Evolutionary conservation across 2,797 vertebrate genomes (phyloP).

Genomic region (Pseudopleuronectes americanus): DNA sequence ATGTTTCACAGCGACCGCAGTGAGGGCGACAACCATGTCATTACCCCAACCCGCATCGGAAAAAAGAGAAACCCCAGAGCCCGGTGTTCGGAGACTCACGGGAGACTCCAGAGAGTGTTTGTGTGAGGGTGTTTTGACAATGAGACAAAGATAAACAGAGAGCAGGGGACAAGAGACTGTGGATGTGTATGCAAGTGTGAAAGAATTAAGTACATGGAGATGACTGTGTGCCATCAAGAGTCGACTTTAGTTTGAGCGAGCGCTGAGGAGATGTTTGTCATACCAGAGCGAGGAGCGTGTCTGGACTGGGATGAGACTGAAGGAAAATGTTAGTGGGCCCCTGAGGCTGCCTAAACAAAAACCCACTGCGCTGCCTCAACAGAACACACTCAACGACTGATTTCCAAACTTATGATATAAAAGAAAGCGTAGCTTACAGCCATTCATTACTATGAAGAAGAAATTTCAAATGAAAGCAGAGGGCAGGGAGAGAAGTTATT

Average conservation of each 20-base stretch:
- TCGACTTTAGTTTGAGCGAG: conserved; percentile 47
- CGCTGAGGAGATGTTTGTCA: conserved; percentile 70
- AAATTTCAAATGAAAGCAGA: conserved; percentile 45
- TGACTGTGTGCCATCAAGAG: conserved; percentile 38
- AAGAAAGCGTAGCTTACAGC: conserved; percentile 20
- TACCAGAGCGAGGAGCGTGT: conserved; percentile 64
- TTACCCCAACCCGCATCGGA: conserved; percentile 47
- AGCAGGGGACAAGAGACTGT: conserved; percentile 20
- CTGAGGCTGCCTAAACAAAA: conserved; percentile 30
- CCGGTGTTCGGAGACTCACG: conserved; percentile 23
- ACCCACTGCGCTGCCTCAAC: conserved; percentile 30
- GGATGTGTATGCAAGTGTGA: conserved; percentile 37
- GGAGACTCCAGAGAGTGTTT: conserved; percentile 35
- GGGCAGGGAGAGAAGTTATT: conserved; percentile 35
- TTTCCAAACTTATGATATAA: conserved; percentile 39
- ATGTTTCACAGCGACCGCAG: conserved; percentile 54
- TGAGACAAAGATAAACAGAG: conserved; percentile 55
- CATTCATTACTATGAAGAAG: conserved; percentile 48
- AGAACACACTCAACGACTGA: conserved; percentile 30
- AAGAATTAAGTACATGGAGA: conserved; percentile 18
- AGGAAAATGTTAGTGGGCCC: conserved; percentile 43
- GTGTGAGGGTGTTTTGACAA: conserved; percentile 48
- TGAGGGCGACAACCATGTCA: conserved; percentile 63
- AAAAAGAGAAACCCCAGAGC: conserved; percentile 44
- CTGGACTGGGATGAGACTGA: conserved; percentile 64